phyloP scores from a whole-genome alignment of 2,797 vertebrate species.

The Crax fasciolata region DNA sequence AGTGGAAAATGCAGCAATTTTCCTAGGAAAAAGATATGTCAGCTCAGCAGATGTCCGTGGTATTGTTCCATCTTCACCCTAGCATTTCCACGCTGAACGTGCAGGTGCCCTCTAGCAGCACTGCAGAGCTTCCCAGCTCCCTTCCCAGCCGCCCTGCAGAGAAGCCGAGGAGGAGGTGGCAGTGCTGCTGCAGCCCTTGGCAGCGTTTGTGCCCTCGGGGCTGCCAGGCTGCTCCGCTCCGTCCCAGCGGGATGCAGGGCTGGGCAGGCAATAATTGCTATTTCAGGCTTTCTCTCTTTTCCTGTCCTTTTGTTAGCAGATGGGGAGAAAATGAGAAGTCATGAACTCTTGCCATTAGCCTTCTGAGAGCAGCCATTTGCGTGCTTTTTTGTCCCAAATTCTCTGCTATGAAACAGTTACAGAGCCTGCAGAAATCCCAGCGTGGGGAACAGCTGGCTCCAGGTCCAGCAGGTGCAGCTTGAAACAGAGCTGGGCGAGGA shows the following conservation, averaged over 20 bases:
- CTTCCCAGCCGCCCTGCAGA: background rate
- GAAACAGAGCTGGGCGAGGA: background rate
- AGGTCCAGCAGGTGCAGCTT: background rate
- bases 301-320: background rate
- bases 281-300: background rate
- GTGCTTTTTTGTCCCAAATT: background rate
- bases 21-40: background rate
- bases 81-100: background rate
- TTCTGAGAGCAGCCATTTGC: background rate
- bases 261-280: background rate
- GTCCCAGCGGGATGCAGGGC: background rate
- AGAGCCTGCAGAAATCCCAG: background rate
- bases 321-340: constrained; percentile 22
- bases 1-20: background rate
- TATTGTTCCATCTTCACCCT: background rate
- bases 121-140: background rate
- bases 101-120: background rate
- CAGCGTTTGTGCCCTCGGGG: fast-evolving
- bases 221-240: background rate
- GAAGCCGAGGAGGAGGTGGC: fast-evolving
- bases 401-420: background rate
- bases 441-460: background rate
- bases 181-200: background rate
- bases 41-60: fast-evolving
- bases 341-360: background rate